Percentiles rank a stretch among this genome's conserved stretches.
Evolutionary conservation across 2,797 vertebrate species (phyloP).

Genomic region (Sphenopsis melanotis): DNA sequence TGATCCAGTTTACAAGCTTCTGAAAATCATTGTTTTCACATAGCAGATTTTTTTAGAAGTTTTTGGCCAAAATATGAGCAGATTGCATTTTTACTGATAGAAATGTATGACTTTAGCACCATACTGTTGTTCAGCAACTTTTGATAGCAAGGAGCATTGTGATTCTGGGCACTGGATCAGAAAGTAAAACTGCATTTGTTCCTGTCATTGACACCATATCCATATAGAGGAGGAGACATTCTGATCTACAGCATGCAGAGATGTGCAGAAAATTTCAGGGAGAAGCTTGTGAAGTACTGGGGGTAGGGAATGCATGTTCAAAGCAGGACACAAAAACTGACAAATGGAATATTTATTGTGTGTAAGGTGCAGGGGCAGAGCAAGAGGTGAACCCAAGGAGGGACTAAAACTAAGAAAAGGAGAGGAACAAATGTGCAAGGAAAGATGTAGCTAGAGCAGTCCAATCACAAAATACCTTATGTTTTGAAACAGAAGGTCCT

Average conservation of each 20-base stretch:
- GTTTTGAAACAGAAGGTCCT: not conserved
- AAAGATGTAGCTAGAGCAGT: not conserved
- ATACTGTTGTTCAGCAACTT: constrained; percentile 7
- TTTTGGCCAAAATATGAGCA: constrained; percentile 43
- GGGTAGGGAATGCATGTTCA: not conserved
- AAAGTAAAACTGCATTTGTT: not conserved
- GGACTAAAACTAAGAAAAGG: not conserved
- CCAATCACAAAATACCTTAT: not conserved
- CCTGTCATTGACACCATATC: not conserved
- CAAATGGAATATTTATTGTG: not conserved
- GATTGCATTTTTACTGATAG: constrained; percentile 41
- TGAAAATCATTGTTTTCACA: constrained; percentile 41
- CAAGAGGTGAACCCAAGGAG: not conserved
- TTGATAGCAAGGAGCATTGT: constrained; percentile 4
- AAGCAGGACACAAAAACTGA: not conserved
- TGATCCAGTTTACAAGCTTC: constrained; percentile 47
- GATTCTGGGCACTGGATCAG: constrained; percentile 38
- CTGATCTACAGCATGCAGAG: not conserved
- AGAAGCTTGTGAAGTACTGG: not conserved
- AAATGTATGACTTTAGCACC: not conserved
- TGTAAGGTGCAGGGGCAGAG: not conserved
- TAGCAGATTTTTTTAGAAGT: constrained; percentile 5
- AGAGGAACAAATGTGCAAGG: not conserved
- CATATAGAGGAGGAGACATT: not conserved
- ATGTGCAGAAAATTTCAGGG: not conserved